Base-by-base conservation (phyloP, 2,113 vertebrate species). In the Brachirus orientalis region DNA sequence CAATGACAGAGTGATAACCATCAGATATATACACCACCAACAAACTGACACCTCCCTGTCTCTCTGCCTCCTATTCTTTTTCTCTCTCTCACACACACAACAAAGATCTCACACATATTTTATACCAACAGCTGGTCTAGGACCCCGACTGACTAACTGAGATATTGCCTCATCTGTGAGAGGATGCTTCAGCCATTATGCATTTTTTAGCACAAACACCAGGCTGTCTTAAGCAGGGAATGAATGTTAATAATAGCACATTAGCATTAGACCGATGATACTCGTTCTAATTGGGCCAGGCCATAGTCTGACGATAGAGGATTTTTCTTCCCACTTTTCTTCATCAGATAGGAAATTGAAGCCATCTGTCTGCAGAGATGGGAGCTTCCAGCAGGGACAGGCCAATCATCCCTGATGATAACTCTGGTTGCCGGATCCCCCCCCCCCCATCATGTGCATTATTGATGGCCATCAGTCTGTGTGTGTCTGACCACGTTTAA, bases 401-500 rank as follows among this genome's bases (percentile, higher is more conserved):
- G 62, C 75, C 62, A 51, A 79, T 82, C 61, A 69, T 87, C 73
- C 85, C 74, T 33, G 71, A 77, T 78, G 83, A 79, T 87, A 86
- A 72, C 66, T 47, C 37, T 10, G 44, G 74, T 10, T 76, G 63
- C 80, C 17, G 22, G 64, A 83, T 88, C 76, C 79, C 68, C 61
- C 61, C 44, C 76, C 79, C 68, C 61, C 61, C 44, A 45, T 58
- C 63, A 38, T 70, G 72, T 93, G 82, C 82, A 93, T 92, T 93
- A 94, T 93, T 92, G 90, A 93, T 93, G 88, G 63, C 68, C 77
- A 62, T 82, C 87, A 86, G 88, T 88, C 78, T 53, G 55, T 53
- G 59, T 64, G 65, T 64, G 80, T 87, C 89, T 80, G 90, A 90
- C 88, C 87, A 83, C 85, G 84, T 84, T 88, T 90, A 88, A 91